Evolutionary conservation across 2,888 invertebrate genomes (phyloP), one percentile per base, ranked within the genome.

Genomic region (Lasius platythorax): DNA sequence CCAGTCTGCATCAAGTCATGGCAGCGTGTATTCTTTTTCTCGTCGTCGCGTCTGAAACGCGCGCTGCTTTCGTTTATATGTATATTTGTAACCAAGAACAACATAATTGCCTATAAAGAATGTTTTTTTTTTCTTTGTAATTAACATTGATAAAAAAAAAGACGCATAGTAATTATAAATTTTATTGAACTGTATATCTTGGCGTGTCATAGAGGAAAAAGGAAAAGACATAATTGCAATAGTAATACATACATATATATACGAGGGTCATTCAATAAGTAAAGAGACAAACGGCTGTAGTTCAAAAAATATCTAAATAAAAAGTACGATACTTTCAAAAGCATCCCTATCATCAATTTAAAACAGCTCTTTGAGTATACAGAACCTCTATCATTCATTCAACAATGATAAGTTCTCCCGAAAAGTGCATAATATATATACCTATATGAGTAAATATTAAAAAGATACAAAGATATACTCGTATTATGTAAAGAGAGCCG

Each of bases 21-120:
- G 40, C 64, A 70, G n/a, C 82, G 37, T 72, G 43, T 68, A 78
- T 81, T 81, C 61, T 72, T 81, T 72, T 72, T 79, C 37, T 61
- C 53, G 33, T 58, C 43, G 37, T 76, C 64, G 40, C 56, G 56
- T 56, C 75, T 76, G 75, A 64, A 46, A 23, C 33, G 23, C 30
- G 46, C 46, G 18, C 43, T 33, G 43, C 56, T 40, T 40, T 56
- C 78, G 67, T 40, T 53, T n/a, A 53, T 18, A 30, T 37, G 30
- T 43, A 78, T 68, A 78, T 68, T 68, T 50, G 61, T 70, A 61
- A 72, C 58, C 43, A 28, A 37, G 61, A 58, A 33, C 23, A 81
- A 63, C 46, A n/a, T 61, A 68, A 78, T 78, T 56, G 12, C 23
- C 15, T 18, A 30, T 28, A 56, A n/a, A 8, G n/a, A 56, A 58